Evolutionary conservation across 2,797 vertebrate genomes (phyloP).

Genomic region (Phoeniculus purpureus): DNA sequence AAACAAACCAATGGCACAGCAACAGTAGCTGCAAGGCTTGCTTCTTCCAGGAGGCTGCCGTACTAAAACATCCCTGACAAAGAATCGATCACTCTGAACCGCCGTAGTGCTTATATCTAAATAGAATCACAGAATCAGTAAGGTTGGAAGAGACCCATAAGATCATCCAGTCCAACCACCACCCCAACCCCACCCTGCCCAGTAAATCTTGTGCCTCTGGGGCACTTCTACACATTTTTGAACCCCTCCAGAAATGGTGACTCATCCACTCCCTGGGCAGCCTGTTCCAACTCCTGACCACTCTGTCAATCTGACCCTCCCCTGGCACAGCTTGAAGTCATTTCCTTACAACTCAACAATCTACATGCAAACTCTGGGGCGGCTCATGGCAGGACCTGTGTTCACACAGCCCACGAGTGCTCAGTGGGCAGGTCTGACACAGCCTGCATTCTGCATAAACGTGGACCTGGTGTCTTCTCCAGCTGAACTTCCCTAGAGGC

Average conservation of each 20-base stretch:
- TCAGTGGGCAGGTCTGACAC: not conserved
- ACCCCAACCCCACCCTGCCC: too few relatives aligned
- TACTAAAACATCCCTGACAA: not conserved
- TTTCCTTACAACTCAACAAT: not conserved
- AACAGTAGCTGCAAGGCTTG: not conserved
- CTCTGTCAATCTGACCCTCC: too few relatives aligned
- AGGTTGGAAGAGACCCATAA: too few relatives aligned
- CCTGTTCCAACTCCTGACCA: too few relatives aligned
- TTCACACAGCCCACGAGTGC: fast-evolving
- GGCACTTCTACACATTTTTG: too few relatives aligned
- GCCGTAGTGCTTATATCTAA: not conserved
- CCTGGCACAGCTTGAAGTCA: too few relatives aligned
- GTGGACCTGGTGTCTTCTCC: not conserved
- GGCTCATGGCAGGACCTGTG: not conserved
- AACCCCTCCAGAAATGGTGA: too few relatives aligned
- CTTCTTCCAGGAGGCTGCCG: not conserved
- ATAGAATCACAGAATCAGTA: not conserved
- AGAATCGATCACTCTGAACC: not conserved
- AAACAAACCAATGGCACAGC: not conserved
- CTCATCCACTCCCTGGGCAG: too few relatives aligned
- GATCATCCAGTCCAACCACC: too few relatives aligned
- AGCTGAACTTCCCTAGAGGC: not conserved
- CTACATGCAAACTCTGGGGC: not conserved
- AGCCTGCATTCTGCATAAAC: not conserved
- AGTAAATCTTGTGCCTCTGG: too few relatives aligned